A percentile compares a stretch with the other conserved stretches of the same genome.
phyloP scores from a whole-genome alignment of 2,888 invertebrate genomes.

The Tenthredo livida region DNA sequence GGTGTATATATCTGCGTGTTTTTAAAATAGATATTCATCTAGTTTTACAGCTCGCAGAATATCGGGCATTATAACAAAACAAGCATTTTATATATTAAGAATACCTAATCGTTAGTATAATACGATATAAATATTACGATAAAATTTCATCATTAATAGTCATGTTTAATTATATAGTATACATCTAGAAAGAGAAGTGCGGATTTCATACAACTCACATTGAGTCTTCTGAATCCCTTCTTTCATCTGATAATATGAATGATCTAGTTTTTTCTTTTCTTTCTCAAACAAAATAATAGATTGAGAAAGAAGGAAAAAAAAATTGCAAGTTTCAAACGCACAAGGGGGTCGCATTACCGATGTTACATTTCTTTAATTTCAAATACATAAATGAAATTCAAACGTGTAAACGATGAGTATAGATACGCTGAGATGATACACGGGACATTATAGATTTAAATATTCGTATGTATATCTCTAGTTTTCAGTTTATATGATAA shows the following conservation, averaged over 20 bases:
- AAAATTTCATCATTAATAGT: slow-evolving; percentile 48
- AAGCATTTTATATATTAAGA: slow-evolving; percentile 56
- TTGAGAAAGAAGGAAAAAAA: neutral
- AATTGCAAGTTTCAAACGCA: neutral
- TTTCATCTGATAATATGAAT: neutral
- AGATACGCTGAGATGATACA: neutral
- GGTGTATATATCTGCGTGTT: slow-evolving; percentile 30
- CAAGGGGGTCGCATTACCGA: neutral
- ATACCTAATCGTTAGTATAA: neutral
- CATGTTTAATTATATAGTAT: slow-evolving; percentile 22
- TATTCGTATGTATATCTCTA: neutral
- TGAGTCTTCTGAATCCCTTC: slow-evolving; percentile 61
- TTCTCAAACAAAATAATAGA: neutral
- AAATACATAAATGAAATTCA: neutral
- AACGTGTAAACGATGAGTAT: neutral
- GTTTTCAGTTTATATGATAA: neutral
- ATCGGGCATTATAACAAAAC: slow-evolving; percentile 67
- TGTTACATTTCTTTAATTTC: neutral
- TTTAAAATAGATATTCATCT: slow-evolving; percentile 14
- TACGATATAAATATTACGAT: neutral
- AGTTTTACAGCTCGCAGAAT: slow-evolving; percentile 58
- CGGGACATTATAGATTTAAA: neutral
- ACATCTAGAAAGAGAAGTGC: slow-evolving; percentile 48
- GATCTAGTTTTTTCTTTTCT: neutral
- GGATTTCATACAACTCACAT: slow-evolving; percentile 66